Conservation (phyloP, 2,113 vertebrate species). For the Cyprinus carpio region DNA sequence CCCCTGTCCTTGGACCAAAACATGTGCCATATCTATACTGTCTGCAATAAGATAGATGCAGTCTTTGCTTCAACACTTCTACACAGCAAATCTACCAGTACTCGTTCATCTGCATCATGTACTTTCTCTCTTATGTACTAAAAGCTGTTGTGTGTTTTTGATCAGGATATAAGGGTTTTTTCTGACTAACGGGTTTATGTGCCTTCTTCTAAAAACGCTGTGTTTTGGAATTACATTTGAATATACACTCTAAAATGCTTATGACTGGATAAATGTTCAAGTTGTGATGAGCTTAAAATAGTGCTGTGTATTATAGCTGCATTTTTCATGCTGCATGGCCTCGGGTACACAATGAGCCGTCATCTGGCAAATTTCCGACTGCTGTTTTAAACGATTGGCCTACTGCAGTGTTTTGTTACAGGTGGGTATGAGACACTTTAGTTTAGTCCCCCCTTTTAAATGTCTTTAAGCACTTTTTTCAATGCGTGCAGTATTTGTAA, state of each 20-base stretch:
- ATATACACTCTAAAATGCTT: constrained; percentile 36
- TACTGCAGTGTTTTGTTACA: constrained; percentile 20
- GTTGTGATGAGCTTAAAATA: constrained; percentile 34
- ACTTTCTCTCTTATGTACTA: constrained; percentile 1
- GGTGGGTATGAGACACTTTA: constrained; percentile 22
- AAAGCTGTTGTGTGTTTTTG: constrained; percentile 11
- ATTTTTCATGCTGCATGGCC: constrained; percentile 37
- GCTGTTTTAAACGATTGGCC: constrained; percentile 10
- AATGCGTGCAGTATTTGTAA: constrained; percentile 25
- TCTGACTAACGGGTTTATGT: constrained; percentile 22
- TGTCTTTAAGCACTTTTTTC: constrained; percentile 33
- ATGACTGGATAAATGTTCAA: constrained; percentile 39
- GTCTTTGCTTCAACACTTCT: not conserved
- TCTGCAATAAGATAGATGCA: constrained; percentile 61
- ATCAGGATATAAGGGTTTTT: constrained; percentile 2
- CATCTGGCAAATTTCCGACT: constrained; percentile 8
- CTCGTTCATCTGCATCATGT: not conserved
- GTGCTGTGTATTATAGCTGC: constrained; percentile 29
- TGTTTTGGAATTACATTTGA: constrained; percentile 33
- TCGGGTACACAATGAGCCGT: constrained; percentile 12
- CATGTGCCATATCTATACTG: constrained; percentile 86
- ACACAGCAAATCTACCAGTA: constrained; percentile 8
- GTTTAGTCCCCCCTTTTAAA: not conserved
- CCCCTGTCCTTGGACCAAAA: constrained; percentile 82
- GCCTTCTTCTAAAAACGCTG: constrained; percentile 20